Evolutionary conservation across 1,140 invertebrate species (phyloP), one percentile per base, ranked within the genome.

Genomic region (Bombus pascuorum): DNA sequence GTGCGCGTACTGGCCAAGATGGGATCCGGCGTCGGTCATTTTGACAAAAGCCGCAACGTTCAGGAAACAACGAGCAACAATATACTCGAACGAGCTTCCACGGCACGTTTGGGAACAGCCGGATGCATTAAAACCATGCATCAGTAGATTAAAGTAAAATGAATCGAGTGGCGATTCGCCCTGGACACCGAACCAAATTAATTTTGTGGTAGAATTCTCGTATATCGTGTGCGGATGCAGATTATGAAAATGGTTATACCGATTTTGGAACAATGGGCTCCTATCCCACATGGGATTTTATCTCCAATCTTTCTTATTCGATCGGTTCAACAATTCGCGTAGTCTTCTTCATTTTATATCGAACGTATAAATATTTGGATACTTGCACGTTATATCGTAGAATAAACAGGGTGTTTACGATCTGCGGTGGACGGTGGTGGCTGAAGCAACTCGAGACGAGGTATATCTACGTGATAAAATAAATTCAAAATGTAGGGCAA

Each of bases 41-140:
- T 77, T 85, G 68, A 70, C 81, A 62, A 87, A 87, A 90, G 88
- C 88, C 89, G 85, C 87, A 89, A 66, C 86, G 72, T 32, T 62
- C 59, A 72, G 42, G 25, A n/a, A 70, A 70, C 84, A 86, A 89
- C 85, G 65, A 68, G 83, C 76, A 53, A 75, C 84, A 42, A 86
- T 80, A 85, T 65, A 84, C n/a, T n/a, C 34, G 18, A n/a, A 18
- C 53, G 39, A 71, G 34, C 66, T 78, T 68, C 10, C 81, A 62
- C 66, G 37, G 53, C 53, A 72, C 83, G 77, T 85, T 85, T 85
- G 68, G 76, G 68, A 85, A 57, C 57, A 4, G 6, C 32, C 10
- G 68, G 32, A 39, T 53, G 39, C 74, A 57, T 83, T 83, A 78
- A 77, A 70, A 83, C 53, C 76, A 76, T 47, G 77, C 83, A 85